Base-by-base conservation (phyloP, 1,140 invertebrate genomes). In the Drosophila ambigua region DNA sequence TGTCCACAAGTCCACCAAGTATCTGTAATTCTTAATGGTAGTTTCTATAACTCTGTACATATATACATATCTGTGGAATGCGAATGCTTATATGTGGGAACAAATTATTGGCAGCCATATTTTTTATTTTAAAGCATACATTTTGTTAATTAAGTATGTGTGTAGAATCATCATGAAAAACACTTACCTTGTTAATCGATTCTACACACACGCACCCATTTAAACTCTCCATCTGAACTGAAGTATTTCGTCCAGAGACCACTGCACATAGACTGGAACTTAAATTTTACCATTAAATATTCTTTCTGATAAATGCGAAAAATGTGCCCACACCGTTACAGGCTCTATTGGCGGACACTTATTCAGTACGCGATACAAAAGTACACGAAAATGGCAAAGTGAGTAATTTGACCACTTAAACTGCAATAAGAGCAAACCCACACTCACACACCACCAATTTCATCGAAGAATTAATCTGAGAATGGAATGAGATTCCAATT, bases 301-400 rank as follows among this genome's bases (percentile, higher is more conserved):
- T 31, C 60, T 51, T 48, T 74, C 59, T 69, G 83, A 76, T 72
- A 85, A 76, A 85, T 76, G 66, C 66, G 69, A 79, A 77, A 77
- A 59, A 64, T 72, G 57, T 65, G 57, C 69, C 57, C 62, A 75
- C 84, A 77, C 75, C 52, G 79, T 91, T 92, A 67, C 81, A 91
- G 91, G 90, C 90, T 77, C 90, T 93, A 92, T 90, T 92, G 80
- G 83, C 94, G 72, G 94, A 94, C 74, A 94, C 94, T 63, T 94
- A 94, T 84, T 93, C 93, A 57, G 88, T 92, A 63, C 91, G 94
- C 87, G 96, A 96, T 79, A 96, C 96, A 44, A 94, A 96, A 83
- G 95, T 97, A 59, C 96, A 97, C 92, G 96, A 97, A 92, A 97
- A 97, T 92, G 96, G 96, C 53, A 96, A 96, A 93, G 95, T 97